phyloP scores from a whole-genome alignment of 1,140 invertebrate genomes.

The Cecropterus lyciades region DNA sequence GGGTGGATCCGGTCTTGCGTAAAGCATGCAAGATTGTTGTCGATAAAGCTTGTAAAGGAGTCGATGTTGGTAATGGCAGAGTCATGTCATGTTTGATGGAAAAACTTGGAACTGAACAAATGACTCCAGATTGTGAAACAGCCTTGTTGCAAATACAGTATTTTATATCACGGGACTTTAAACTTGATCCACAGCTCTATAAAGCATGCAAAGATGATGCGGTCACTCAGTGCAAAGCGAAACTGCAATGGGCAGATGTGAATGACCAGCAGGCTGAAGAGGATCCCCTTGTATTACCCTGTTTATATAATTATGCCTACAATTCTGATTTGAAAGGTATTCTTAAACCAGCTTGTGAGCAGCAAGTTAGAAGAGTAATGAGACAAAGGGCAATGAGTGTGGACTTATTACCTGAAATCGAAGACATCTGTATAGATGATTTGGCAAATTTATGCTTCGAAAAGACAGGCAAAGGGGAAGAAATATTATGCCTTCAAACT shows the following conservation, averaged over 20 bases:
- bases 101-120: conserved; percentile 92
- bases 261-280: conserved; percentile 79
- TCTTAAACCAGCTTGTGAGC: conserved; percentile 87
- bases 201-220: conserved; percentile 95
- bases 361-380: conserved; percentile 96
- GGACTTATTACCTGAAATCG: conserved; percentile 96
- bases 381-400: conserved; percentile 95
- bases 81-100: conserved; percentile 98
- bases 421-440: conserved; percentile 94
- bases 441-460: conserved; percentile 93
- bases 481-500: conserved; percentile 96
- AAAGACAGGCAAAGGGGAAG: conserved; percentile 93
- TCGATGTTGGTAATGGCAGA: conserved; percentile 88
- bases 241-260: conserved; percentile 90
- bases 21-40: conserved; percentile 94
- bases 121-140: conserved; percentile 95
- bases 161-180: conserved; percentile 97
- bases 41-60: conserved; percentile 88
- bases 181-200: conserved; percentile 95
- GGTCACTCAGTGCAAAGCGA: conserved; percentile 91
- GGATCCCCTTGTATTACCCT: conserved; percentile 94
- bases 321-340: conserved; percentile 88
- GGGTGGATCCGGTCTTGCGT: conserved; percentile 94
- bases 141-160: conserved; percentile 98
- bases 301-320: conserved; percentile 95